These are phyloP conservation scores for Hesperia comma DNA, from an alignment of 2,888 invertebrate species.

Conservation along the genomic window DNA sequence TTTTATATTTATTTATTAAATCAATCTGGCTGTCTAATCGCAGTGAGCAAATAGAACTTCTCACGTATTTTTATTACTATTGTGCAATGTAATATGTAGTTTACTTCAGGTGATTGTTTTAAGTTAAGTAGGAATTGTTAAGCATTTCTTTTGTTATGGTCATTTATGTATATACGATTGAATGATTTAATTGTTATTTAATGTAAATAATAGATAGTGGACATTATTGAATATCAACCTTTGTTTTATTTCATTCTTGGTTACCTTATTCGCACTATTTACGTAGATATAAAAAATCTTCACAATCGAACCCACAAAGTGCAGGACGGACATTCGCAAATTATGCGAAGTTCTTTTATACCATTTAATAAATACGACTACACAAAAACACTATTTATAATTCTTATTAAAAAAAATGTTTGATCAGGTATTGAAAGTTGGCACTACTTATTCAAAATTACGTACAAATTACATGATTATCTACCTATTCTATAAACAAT, in stretches of 20 bases:
- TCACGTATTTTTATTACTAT: constrained; percentile 19
- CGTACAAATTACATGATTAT: no score
- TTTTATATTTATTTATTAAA: constrained; percentile 6
- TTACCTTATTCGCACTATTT: no score
- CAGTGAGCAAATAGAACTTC: constrained; percentile 26
- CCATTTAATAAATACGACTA: no score
- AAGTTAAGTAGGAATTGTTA: constrained; percentile 65
- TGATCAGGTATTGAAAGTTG: no score
- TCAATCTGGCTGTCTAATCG: constrained; percentile 21
- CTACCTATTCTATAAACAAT: no score
- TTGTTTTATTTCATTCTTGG: constrained; percentile 22
- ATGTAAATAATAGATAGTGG: constrained; percentile 82
- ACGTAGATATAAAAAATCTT: no score
- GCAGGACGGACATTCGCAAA: no score
- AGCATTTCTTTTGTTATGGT: constrained; percentile 55
- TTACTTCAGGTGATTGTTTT: constrained; percentile 39
- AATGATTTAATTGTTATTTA: constrained; percentile 74
- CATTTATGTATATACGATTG: constrained; percentile 75
- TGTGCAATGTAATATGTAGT: constrained; percentile 44
- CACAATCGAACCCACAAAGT: no score
- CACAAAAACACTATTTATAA: no score
- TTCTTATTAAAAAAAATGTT: no score
- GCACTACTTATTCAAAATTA: no score
- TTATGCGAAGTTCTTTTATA: no score
- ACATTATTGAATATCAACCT: constrained; percentile 58